phyloP scores from a whole-genome alignment of 2,797 vertebrate genomes.

The Coregonus suidteri region DNA sequence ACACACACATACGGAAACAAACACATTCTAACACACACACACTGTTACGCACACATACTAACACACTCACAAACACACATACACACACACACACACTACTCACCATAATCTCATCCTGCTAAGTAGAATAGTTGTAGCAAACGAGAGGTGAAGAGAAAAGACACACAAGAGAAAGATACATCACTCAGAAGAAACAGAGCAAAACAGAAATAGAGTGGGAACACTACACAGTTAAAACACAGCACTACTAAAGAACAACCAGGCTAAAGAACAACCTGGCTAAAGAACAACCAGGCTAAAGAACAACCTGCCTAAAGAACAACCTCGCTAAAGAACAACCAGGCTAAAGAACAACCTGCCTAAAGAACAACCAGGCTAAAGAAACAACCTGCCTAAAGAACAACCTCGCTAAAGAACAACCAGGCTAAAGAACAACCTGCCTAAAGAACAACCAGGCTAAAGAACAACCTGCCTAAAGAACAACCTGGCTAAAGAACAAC shows the following conservation, averaged over 20 bases:
- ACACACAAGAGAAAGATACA: slow-evolving; percentile 45
- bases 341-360: slow-evolving; percentile 21
- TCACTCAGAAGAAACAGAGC: slow-evolving; percentile 37
- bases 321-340: too few relatives aligned
- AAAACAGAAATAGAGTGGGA: slow-evolving; percentile 15
- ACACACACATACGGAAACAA: not conserved
- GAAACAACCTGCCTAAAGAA: too few relatives aligned
- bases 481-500: too few relatives aligned
- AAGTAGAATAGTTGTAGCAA: slow-evolving; percentile 78
- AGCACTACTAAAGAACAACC: not conserved
- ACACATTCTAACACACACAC: too few relatives aligned
- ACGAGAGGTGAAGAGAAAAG: slow-evolving; percentile 53
- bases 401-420: not conserved
- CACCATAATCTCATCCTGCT: slow-evolving; percentile 99
- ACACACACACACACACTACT: slow-evolving; percentile 71
- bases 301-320: too few relatives aligned
- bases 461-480: too few relatives aligned
- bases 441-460: not conserved
- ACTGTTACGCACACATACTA: not conserved
- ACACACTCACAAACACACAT: not conserved
- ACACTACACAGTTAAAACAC: not conserved
- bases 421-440: slow-evolving; percentile 71
- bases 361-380: too few relatives aligned
- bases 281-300: slow-evolving; percentile 72
- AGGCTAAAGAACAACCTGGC: slow-evolving; percentile 55